These are phyloP conservation scores for Xanthia togata DNA, from an alignment of 2,888 invertebrate genomes.

Conservation along the genomic window DNA sequence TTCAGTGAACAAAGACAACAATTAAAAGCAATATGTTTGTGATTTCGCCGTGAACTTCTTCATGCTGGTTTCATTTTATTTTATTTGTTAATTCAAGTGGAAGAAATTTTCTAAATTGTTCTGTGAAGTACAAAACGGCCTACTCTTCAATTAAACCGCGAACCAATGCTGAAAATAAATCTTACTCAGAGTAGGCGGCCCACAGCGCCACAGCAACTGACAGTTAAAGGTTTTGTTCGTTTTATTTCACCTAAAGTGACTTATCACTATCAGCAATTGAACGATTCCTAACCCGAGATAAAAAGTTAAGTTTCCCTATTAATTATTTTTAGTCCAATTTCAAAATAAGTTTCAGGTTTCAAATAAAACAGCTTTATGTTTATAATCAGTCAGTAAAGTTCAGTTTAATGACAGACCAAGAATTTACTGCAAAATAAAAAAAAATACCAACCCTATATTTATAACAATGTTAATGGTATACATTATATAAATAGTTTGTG, in stretches of 20 bases:
- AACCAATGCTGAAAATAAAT: slow-evolving; percentile 29
- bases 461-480: slow-evolving; percentile 3
- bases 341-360: background rate
- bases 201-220: background rate
- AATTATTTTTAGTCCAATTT: background rate
- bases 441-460: background rate
- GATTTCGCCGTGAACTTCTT: slow-evolving; percentile 21
- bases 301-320: background rate
- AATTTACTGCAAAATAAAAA: slow-evolving; percentile 27
- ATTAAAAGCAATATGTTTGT: slow-evolving; percentile 38
- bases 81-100: slow-evolving; percentile 20
- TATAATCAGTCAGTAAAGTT: background rate
- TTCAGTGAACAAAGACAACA: slow-evolving; percentile 48
- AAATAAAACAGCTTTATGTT: background rate
- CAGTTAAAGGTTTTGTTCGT: slow-evolving; percentile 10
- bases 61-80: slow-evolving; percentile 13
- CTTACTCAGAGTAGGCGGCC: slow-evolving; percentile 15
- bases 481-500: slow-evolving; percentile 13
- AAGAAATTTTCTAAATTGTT: slow-evolving; percentile 19
- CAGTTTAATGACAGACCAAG: background rate
- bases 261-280: background rate
- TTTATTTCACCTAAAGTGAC: background rate
- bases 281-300: background rate
- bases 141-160: slow-evolving; percentile 22
- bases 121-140: background rate